Percentiles rank a stretch among this genome's conserved stretches.
phyloP scores from a whole-genome alignment of 2,113 vertebrate genomes.

The Antennarius striatus region DNA sequence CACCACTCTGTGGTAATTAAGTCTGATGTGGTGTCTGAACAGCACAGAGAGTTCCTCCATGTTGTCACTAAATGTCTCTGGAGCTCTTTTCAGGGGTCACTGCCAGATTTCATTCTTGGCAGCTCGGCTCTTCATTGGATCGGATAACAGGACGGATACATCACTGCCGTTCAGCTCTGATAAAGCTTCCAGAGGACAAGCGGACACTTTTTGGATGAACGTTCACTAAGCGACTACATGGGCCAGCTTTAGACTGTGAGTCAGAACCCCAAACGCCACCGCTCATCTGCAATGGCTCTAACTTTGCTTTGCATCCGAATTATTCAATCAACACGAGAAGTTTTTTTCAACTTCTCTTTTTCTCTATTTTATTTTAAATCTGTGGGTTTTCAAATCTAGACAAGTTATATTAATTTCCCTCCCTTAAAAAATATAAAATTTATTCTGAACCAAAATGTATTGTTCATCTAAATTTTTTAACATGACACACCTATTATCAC shows the following conservation, averaged over 20 bases:
- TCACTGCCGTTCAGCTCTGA: no score
- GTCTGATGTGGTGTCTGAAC: neutral
- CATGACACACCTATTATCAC: no score
- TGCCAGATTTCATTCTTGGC: slow-evolving; percentile 42
- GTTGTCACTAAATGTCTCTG: slow-evolving; percentile 11
- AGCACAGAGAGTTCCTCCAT: neutral
- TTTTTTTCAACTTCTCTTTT: no score
- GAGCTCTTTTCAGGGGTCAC: slow-evolving; percentile 15
- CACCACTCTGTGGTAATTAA: slow-evolving; percentile 7
- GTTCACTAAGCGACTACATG: neutral
- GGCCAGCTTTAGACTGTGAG: slow-evolving; percentile 5
- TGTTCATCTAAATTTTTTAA: no score
- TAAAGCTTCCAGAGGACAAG: slow-evolving; percentile 21
- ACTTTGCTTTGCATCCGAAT: no score
- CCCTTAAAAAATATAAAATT: no score
- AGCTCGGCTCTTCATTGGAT: slow-evolving; percentile 35
- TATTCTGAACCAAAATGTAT: no score
- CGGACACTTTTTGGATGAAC: slow-evolving; percentile 27
- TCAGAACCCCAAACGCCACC: slow-evolving; percentile 7
- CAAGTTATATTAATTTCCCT: no score
- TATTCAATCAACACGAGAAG: no score
- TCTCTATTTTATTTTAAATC: no score
- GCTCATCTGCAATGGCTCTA: neutral
- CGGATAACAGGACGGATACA: slow-evolving; percentile 21
- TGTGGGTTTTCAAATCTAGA: no score